These are phyloP conservation scores for Galagoides demidoff DNA, from an alignment of 2,797 vertebrate genomes.

Conservation along the genomic window DNA sequence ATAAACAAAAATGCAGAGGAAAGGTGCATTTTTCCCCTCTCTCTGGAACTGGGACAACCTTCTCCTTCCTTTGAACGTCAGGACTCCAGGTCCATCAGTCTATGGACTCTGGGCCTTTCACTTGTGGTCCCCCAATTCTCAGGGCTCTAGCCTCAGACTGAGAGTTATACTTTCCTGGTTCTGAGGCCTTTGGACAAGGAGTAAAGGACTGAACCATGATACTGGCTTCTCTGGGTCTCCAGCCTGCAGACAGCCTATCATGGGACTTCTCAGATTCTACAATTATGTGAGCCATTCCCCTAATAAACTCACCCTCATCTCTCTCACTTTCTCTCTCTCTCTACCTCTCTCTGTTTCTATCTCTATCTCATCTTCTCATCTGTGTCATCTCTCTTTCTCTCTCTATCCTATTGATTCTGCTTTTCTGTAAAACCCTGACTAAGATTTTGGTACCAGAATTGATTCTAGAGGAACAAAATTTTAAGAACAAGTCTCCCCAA, in stretches of 20 bases:
- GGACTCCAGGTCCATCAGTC: neutral
- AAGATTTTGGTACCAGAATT: neutral
- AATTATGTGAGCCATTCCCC: neutral
- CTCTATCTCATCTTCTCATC: no score
- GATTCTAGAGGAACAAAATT: neutral
- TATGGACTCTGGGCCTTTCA: neutral
- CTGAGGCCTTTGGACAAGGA: neutral
- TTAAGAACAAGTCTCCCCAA: neutral
- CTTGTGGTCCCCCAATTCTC: no score
- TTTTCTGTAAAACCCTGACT: neutral
- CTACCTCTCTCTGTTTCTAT: no score
- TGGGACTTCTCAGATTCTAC: neutral
- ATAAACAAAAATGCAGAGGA: neutral
- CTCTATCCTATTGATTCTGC: neutral
- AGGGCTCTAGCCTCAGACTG: neutral
- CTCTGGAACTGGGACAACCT: neutral
- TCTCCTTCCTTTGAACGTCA: neutral
- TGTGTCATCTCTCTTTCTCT: neutral
- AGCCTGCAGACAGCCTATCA: neutral
- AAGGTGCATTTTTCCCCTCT: neutral
- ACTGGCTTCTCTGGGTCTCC: neutral
- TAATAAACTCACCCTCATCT: neutral
- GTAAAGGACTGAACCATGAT: neutral
- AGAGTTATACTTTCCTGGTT: neutral
- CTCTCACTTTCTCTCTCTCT: neutral